Percentiles rank a stretch among this genome's conserved stretches.
Evolutionary conservation across 2,113 vertebrate species (phyloP).

Genomic region (Festucalex cinctus): DNA sequence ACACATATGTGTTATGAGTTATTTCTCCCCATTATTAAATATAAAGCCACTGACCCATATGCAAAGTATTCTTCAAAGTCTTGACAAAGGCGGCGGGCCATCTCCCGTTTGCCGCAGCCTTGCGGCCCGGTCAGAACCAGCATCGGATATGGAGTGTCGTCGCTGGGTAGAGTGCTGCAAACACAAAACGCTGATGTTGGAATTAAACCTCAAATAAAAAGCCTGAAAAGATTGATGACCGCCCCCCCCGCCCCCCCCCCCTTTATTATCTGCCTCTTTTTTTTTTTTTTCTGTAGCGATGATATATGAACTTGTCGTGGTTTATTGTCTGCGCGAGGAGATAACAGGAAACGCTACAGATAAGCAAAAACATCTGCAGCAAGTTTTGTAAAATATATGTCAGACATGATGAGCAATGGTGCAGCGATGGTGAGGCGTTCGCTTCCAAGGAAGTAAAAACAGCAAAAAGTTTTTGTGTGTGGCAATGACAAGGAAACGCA

Average conservation of each 20-base stretch:
- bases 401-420: not conserved
- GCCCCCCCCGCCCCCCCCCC: too few relatives aligned
- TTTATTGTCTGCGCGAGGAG: conserved; percentile 26
- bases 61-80: conserved; percentile 82
- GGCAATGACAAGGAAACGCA: conserved; percentile 38
- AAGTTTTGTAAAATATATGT: conserved; percentile 4
- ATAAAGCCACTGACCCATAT: conserved; percentile 77
- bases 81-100: conserved; percentile 82
- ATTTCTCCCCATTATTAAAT: not conserved
- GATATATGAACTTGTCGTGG: conserved; percentile 19
- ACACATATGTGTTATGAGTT: not conserved
- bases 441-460: not conserved
- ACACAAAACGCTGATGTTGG: not conserved
- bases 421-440: not conserved
- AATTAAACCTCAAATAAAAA: conserved; percentile 5
- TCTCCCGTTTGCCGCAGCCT: conserved; percentile 83
- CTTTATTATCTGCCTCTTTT: conserved; percentile 42
- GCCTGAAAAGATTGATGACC: too few relatives aligned
- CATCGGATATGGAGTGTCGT: conserved; percentile 84
- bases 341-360: conserved; percentile 28
- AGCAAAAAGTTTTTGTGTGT: not conserved
- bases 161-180: conserved; percentile 77
- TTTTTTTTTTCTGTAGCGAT: conserved; percentile 32
- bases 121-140: conserved; percentile 84
- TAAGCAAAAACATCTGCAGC: conserved; percentile 14